Base-by-base conservation (phyloP, 2,888 invertebrate genomes). In the Drosophila merina region DNA sequence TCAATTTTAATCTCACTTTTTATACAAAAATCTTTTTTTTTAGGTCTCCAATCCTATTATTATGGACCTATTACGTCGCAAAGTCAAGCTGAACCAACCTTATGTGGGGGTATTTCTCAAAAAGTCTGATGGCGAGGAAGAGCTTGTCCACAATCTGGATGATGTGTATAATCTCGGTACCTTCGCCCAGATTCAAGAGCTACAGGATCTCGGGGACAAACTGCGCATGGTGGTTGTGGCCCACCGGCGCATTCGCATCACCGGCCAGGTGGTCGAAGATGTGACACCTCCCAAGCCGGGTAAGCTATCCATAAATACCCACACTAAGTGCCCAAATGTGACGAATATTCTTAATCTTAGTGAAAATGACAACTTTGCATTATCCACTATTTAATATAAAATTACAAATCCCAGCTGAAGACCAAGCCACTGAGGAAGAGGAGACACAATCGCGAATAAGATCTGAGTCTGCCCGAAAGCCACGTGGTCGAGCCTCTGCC, bases 41-140 rank as follows among this genome's bases (percentile, higher is more conserved):
- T 33, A 97, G 96, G 93, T 99, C 44, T 94, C 96, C 33, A 96
- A 99, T 92, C 96, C 97, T 45, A 93, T 94, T 57, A 93, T 99
- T 58, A 97, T 98, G 89, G 96, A 97, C 89, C 90, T 99, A 49
- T 94, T 99, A 66, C 93, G 98, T 88, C 94, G 98, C 74, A 99
- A 99, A 93, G 97, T 99, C 0, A 96, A 96, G 91, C 92, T 99
- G 12, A 98, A 98, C 91, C 98, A 98, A 90, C 99, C 99, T 0
- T 99, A 99, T 89, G 96, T 98, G 51, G 99, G 99, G 4, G 96
- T 99, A 52, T 99, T 99, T 90, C 93, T 99, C 79, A 98, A 98
- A 88, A 97, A 96, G 90, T 97, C 97, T 88, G 97, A 96, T 76
- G 96, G 96, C 89, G 97, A 97, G 75, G 93, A 95, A 0, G 99